Evolutionary conservation across 2,888 invertebrate species (phyloP).

Genomic region (Ellobium chinense): DNA sequence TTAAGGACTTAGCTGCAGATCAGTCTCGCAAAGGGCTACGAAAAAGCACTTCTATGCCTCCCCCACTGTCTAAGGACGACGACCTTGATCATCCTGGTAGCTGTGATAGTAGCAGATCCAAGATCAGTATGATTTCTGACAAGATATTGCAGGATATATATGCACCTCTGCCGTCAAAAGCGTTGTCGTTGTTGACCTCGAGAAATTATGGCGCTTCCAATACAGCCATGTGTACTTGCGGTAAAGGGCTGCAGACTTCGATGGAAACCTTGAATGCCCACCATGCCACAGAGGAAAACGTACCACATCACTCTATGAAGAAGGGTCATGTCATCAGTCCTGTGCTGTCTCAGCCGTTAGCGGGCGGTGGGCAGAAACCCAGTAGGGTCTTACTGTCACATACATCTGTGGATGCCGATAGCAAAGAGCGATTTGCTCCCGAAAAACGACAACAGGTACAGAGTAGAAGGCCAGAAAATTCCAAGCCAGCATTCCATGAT

Average conservation of each 20-base stretch:
- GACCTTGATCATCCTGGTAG: constrained; percentile 7
- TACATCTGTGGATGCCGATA: background rate
- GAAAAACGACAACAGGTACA: background rate
- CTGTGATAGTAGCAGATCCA: constrained; percentile 19
- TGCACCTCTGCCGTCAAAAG: constrained; percentile 39
- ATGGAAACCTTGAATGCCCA: constrained; percentile 7
- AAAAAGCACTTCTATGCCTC: background rate
- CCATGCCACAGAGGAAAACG: constrained; percentile 2
- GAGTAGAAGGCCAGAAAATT: background rate
- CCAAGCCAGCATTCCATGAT: background rate
- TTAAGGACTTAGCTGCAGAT: too few relatives aligned
- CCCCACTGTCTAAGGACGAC: background rate
- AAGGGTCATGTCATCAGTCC: background rate
- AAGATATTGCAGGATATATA: constrained; percentile 43
- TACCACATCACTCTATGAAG: background rate
- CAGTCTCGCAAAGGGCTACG: background rate
- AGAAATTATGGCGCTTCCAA: background rate
- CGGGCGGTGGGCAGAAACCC: background rate
- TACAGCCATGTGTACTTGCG: constrained; percentile 10
- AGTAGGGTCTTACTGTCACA: too few relatives aligned
- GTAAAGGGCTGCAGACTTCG: constrained; percentile 7
- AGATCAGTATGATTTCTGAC: constrained; percentile 10
- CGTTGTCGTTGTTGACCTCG: constrained; percentile 32
- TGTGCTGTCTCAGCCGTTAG: background rate
- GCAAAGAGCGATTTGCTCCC: background rate